Conservation (phyloP, 92 coral and sea anemone species). For the Epizoanthus illoricatus region DNA sequence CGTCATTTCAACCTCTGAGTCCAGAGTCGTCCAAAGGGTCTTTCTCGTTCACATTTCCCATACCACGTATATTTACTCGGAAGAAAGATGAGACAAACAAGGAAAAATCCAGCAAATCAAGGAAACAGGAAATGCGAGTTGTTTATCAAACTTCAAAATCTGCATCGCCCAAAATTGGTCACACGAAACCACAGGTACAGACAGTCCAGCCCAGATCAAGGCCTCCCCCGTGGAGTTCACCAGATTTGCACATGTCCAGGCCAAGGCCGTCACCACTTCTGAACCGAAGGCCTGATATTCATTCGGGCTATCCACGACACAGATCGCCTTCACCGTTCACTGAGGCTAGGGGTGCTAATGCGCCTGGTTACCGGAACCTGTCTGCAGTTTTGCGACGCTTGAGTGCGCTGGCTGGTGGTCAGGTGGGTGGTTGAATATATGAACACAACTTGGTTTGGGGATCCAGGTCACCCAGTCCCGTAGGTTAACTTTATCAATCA, state of each 20-base stretch:
- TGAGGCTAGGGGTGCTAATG: slow-evolving; percentile 35
- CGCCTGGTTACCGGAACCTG: slow-evolving; percentile 68
- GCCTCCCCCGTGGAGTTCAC: slow-evolving; percentile 38
- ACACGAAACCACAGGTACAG: not conserved
- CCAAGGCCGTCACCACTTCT: slow-evolving; percentile 75
- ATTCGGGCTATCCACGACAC: slow-evolving; percentile 36
- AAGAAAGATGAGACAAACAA: slow-evolving; percentile 57
- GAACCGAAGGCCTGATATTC: slow-evolving; percentile 14
- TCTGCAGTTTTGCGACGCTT: slow-evolving; percentile 76
- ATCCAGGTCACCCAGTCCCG: too few species aligned
- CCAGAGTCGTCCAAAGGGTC: slow-evolving; percentile 74
- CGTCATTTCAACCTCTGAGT: slow-evolving; percentile 90
- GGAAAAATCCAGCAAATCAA: slow-evolving; percentile 37
- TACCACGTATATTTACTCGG: slow-evolving; percentile 53
- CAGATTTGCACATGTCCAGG: slow-evolving; percentile 41
- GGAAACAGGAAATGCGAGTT: slow-evolving; percentile 20
- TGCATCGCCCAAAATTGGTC: not conserved
- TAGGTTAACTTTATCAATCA: too few species aligned
- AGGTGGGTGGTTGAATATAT: slow-evolving; percentile 42
- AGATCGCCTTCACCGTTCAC: slow-evolving; percentile 22
- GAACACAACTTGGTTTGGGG: not conserved
- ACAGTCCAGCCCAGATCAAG: not conserved
- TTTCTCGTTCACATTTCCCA: slow-evolving; percentile 58
- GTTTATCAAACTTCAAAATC: slow-evolving; percentile 23
- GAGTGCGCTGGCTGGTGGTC: slow-evolving; percentile 76